A percentile compares a stretch with the other conserved stretches of the same genome.
Conservation (phyloP, 2,113 vertebrate genomes). For the Toxostoma redivivum region DNA sequence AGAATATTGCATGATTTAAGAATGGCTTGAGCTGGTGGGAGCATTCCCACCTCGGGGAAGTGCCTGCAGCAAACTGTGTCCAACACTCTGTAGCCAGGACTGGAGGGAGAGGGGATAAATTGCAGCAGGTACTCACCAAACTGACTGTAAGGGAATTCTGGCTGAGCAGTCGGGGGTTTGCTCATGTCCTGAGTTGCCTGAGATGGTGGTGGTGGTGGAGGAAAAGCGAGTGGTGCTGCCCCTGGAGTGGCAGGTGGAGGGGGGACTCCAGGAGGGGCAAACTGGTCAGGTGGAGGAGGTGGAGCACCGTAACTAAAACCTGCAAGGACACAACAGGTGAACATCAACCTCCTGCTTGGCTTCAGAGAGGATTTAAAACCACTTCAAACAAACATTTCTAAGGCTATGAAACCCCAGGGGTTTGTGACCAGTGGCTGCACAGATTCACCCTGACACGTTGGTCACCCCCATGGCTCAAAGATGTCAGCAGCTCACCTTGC, state of each 20-base stretch:
- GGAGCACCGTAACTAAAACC: conserved; percentile 95
- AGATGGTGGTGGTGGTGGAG: conserved; percentile 90
- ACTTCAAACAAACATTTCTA: fast-evolving
- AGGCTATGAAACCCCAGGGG: neutral
- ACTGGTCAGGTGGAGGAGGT: conserved; percentile 92
- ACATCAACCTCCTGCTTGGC: neutral
- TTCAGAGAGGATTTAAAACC: fast-evolving
- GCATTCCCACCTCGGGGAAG: neutral
- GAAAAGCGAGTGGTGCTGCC: conserved; percentile 88
- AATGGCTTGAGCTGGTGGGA: neutral
- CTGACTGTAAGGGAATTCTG: conserved; percentile 95
- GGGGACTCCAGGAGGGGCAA: conserved; percentile 89
- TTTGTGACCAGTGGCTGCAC: neutral
- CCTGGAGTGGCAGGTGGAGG: conserved; percentile 93
- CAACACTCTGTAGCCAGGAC: neutral
- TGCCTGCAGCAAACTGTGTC: neutral
- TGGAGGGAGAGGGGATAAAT: neutral
- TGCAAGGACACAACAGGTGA: neutral
- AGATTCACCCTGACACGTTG: fast-evolving
- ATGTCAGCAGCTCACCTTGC: neutral
- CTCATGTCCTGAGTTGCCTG: conserved; percentile 97
- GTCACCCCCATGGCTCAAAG: fast-evolving
- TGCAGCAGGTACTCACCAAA: conserved; percentile 85
- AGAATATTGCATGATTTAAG: neutral
- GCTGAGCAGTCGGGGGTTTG: conserved; percentile 93